These are phyloP conservation scores for Taenioides sp. DNA, from an alignment of 2,797 vertebrate genomes.

Conservation along the genomic window DNA sequence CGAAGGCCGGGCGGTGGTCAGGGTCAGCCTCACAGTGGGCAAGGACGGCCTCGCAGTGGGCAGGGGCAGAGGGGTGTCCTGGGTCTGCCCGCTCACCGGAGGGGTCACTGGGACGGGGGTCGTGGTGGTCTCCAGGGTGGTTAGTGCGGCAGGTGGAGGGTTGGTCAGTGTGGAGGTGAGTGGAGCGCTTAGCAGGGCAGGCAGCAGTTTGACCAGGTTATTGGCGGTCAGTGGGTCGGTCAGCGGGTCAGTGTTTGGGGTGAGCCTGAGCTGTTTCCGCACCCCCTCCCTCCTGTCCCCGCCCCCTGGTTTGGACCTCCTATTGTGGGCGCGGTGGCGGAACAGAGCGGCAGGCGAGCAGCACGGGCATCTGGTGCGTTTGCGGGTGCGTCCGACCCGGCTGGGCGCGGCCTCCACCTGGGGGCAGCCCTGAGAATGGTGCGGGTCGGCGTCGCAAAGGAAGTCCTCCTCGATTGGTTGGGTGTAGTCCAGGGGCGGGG, in stretches of 20 bases:
- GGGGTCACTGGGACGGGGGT: background rate
- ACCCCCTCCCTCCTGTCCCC: background rate
- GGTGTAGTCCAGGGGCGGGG: conserved; percentile 26
- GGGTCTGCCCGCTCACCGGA: background rate
- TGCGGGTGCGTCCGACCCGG: conserved; percentile 44
- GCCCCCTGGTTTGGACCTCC: background rate
- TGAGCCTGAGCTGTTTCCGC: conserved; percentile 16
- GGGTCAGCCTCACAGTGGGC: background rate
- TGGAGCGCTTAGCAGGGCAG: background rate
- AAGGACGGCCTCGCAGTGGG: background rate
- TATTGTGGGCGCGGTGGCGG: background rate
- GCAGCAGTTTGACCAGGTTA: background rate
- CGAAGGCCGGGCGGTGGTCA: background rate
- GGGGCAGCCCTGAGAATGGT: conserved; percentile 2
- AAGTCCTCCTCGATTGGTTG: conserved; percentile 60
- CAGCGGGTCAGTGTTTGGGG: background rate
- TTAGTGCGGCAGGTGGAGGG: background rate
- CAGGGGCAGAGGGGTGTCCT: background rate
- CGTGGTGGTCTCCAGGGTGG: background rate
- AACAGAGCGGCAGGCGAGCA: conserved; percentile 44
- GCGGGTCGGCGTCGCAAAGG: conserved; percentile 12
- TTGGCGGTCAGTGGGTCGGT: background rate
- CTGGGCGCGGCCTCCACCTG: conserved; percentile 21
- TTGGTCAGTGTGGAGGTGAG: background rate
- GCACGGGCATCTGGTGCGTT: conserved; percentile 63